Evolutionary conservation across 2,113 vertebrate species (phyloP), one percentile per base, ranked within the genome.

Genomic region (Petrocephalus zakoni): DNA sequence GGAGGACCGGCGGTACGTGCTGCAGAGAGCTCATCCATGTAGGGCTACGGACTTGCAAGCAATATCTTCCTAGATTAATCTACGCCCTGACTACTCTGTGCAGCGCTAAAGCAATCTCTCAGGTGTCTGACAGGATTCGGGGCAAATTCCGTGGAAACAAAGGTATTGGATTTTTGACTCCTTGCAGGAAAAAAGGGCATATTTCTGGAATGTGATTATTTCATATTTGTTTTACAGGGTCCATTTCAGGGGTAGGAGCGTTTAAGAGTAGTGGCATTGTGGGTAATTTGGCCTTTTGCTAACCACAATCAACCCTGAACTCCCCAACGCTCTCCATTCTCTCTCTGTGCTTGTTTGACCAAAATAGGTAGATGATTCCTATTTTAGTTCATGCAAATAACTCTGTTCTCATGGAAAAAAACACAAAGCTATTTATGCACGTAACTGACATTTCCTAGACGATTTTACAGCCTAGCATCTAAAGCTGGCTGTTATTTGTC

Each of bases 381-480:
- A 52, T 85, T 85, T 49, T 53, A 85, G 83, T 17, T 86, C 29
- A 25, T 37, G 51, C 22, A 55, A 55, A 53, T 34, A 29, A 55
- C 84, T 21, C 0, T 3, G 51, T 21, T 29, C 29, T 86, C 15
- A 56, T 86, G 52, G 52, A 55, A 47, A 49, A 46, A 86, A 86
- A 68, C 61, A 68, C 61, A 86, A 47, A 47, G 49, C 84, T 86
- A 56, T 86, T 86, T 86, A 86, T 86, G 49, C 84, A 19, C 25
- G 25, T 2, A 52, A 51, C 46, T 51, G 84, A 86, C 84, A 86
- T 53, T 86, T 86, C 84, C 25, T 86, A 42, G 13, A 86, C 10
- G 11, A 52, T 52, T 51, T 21, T 85, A 85, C 82, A 85, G 82
- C 29, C 37, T 42, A 78, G 72, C 34, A 25, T 25, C 47, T 52